Evolutionary conservation across 1,140 invertebrate genomes (phyloP), one percentile per base, ranked within the genome.

Genomic region (Agraylea sexmaculata): DNA sequence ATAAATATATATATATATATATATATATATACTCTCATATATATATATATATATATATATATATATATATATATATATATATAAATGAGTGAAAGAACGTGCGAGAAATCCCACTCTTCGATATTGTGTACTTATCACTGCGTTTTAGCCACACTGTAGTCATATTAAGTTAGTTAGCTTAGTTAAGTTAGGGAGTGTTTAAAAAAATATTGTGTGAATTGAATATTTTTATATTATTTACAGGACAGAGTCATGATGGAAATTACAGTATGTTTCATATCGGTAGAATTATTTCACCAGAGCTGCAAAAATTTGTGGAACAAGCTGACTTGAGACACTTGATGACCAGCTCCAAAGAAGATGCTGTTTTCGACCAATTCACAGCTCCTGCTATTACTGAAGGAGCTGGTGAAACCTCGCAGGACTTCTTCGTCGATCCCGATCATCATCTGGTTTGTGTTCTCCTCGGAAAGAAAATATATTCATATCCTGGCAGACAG

Each of bases 241-340:
- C 68, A 93, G 89, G 88, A 49, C 76, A 85, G 54, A 85, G 82
- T 15, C 88, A 94, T 64, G 80, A 86, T 54, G 61, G 70, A 39
- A 75, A 74, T n/a, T 87, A 82, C 62, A 68, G 64, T 1, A 69
- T 92, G 22, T 92, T 87, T 68, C 71, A 74, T 19, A 61, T 88
- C 25, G 86, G 85, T 1, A 69, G 80, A 43, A 66, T 69, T 22
- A 77, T 86, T 1, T 77, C 75, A 15, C 52, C 69, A 11, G 78
- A 81, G 0, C 70, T 91, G 3, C 78, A 79, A 46, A 66, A 75
- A 44, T 90, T 92, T 56, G 78, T 85, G 4, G 87, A 92, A 57
- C 79, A 74, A 21, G 86, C 85, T 13, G 71, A 78, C 37, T 68
- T 78, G 1, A 77, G 83, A 46, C 62, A 74, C 5, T 63, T 92